phyloP scores from a whole-genome alignment of 2,113 vertebrate species.

The Vicugna pacos region DNA sequence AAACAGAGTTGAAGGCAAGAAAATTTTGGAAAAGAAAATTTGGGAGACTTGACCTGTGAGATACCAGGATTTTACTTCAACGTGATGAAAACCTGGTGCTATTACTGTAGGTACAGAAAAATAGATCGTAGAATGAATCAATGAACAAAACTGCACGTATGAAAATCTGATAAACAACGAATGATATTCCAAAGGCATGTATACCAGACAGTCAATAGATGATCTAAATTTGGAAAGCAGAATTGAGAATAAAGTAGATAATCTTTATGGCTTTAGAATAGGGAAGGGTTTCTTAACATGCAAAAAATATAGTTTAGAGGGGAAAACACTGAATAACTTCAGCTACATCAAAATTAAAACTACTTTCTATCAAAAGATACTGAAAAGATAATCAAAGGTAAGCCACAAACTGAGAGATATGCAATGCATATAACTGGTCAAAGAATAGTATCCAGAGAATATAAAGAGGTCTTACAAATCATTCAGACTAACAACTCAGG shows the following conservation, averaged over 20 bases:
- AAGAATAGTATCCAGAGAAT: background rate
- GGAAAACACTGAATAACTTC: background rate
- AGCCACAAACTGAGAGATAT: background rate
- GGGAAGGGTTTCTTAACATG: background rate
- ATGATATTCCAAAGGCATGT: background rate
- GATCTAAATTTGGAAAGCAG: slow-evolving; percentile 18
- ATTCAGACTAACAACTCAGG: background rate
- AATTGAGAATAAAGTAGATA: background rate
- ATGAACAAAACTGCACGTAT: background rate
- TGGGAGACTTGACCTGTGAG: background rate
- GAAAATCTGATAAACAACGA: background rate
- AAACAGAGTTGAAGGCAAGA: background rate
- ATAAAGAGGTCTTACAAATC: background rate
- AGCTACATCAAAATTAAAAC: background rate
- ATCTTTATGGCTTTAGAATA: background rate
- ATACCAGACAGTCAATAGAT: background rate
- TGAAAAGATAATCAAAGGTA: background rate
- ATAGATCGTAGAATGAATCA: background rate
- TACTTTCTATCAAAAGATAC: background rate
- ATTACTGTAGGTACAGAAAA: background rate
- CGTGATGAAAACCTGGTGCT: background rate
- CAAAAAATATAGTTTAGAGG: background rate
- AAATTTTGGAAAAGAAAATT: background rate
- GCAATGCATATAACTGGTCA: background rate
- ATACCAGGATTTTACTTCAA: background rate